Conservation (phyloP, 2,888 invertebrate species). For the Cataglyphis livida region DNA sequence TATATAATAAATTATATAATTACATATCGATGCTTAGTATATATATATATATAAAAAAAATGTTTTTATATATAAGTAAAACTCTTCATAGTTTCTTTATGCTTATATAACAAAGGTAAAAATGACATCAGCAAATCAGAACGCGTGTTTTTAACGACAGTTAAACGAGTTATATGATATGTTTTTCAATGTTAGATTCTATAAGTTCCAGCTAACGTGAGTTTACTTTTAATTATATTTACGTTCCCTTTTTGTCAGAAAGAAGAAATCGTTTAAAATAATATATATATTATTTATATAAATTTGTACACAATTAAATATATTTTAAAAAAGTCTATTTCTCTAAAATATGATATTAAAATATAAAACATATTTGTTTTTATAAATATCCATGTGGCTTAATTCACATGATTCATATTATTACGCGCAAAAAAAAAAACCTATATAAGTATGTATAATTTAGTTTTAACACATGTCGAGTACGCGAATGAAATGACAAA, state of each 20-base stretch:
- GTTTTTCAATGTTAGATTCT: slow-evolving; percentile 10
- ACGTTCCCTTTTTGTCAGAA: neutral
- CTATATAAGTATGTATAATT: neutral
- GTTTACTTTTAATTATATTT: neutral
- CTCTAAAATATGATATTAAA: neutral
- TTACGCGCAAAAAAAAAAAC: neutral
- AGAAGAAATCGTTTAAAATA: neutral
- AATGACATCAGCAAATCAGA: neutral
- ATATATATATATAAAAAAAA: no score
- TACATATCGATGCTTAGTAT: no score
- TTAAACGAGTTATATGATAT: neutral
- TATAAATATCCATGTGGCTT: neutral
- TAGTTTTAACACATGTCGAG: neutral
- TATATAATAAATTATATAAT: no score
- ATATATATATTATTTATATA: neutral
- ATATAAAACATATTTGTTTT: neutral
- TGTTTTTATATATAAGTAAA: no score
- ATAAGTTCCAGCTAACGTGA: neutral
- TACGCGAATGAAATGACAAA: neutral
- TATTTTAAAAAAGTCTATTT: neutral
- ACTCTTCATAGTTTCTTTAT: neutral
- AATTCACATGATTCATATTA: neutral
- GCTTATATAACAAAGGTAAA: neutral
- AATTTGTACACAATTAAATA: neutral
- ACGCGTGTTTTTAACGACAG: neutral